These are phyloP conservation scores for Chromobotia macracanthus DNA, from an alignment of 2,797 vertebrate species.

Conservation along the genomic window DNA sequence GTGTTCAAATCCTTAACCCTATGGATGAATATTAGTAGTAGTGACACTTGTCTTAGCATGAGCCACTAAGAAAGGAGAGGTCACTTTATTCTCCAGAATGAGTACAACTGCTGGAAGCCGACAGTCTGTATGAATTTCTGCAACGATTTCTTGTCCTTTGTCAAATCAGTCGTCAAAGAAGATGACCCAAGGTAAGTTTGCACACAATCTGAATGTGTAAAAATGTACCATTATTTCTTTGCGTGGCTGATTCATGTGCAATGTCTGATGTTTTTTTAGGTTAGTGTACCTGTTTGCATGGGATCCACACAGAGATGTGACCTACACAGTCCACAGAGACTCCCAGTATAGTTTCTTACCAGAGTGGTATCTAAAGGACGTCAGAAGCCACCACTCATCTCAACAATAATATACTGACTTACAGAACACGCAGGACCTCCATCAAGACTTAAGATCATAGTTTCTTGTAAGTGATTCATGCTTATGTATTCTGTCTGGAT, in stretches of 20 bases:
- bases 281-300: constrained; percentile 86
- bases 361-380: constrained; percentile 81
- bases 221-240: neutral
- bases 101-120: constrained; percentile 88
- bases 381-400: constrained; percentile 47
- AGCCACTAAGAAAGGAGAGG: neutral
- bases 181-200: constrained; percentile 79
- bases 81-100: constrained; percentile 71
- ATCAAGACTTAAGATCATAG: neutral
- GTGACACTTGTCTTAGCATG: too few species aligned
- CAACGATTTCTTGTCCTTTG: constrained; percentile 83
- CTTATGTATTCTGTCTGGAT: neutral
- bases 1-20: neutral
- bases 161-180: constrained; percentile 77
- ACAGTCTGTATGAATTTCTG: constrained; percentile 95
- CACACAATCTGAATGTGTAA: neutral
- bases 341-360: constrained; percentile 81
- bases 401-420: constrained; percentile 38
- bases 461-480: neutral
- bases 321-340: constrained; percentile 81
- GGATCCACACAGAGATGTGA: constrained; percentile 82
- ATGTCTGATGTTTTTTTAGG: constrained; percentile 72
- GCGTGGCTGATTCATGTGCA: neutral
- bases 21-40: too few species aligned
- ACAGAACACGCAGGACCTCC: neutral